Base-by-base conservation (phyloP, 2,888 invertebrate genomes). In the Nomada lathburiana region DNA sequence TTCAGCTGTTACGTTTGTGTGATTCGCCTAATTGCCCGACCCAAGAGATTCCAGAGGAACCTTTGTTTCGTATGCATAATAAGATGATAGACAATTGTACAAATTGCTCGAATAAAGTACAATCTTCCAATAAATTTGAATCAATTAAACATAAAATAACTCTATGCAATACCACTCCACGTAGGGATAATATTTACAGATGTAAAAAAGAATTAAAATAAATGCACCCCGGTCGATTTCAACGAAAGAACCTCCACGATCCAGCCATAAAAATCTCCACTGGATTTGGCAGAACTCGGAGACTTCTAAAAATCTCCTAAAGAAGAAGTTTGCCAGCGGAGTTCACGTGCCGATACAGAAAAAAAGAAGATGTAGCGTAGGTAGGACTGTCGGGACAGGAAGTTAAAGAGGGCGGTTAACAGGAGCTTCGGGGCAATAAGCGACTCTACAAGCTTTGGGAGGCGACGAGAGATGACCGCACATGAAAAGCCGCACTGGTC, bases 1-100 rank as follows among this genome's bases (percentile, higher is more conserved):
- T 90, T 93, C 93, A 92, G 92, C 93, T 93, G 93, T 93, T 93
- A 93, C 93, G 91, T 80, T 72, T 67, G 55, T 91, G 93, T 89
- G 91, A 93, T 93, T 93, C 92, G 90, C 88, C 91, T 93, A 92
- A 93, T 93, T 92, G 91, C 92, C 88, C 88, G 84, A 83, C 88
- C 87, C 82, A 78, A 88, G 88, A 88, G 88, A 87, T 86, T 87
- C 81, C 84, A 23, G 3, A 26, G 26, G 89, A 91, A 76, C 88
- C 89, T 88, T 80, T 85, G 82, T 73, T 82, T 78, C 62, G 60
- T 57, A 18, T 60, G 36, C 60, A 10, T 20, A 68, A 23, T 26
- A 55, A 20, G 3, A 47, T 42, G 4, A 42, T n/a, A 3, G 10
- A 13, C 29, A 53, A 59, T 44, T 44, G 1, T 29, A 0, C 10